Percentiles rank a stretch among this genome's conserved stretches.
phyloP scores from a whole-genome alignment of 2,113 vertebrate species.

The Bombycilla garrulus region DNA sequence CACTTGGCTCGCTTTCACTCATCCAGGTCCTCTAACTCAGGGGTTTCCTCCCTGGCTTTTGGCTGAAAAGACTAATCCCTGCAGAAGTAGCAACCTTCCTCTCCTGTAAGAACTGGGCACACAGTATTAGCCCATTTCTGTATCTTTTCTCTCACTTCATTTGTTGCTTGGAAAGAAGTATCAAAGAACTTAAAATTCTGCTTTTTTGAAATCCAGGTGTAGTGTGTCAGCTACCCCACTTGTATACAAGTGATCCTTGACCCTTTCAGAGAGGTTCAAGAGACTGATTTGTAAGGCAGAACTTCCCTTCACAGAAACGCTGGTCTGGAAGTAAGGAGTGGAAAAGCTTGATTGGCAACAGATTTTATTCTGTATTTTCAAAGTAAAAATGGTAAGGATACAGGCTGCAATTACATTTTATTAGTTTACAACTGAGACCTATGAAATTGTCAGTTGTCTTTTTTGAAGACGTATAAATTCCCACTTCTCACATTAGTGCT shows the following conservation, averaged over 20 bases:
- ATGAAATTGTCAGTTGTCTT: neutral
- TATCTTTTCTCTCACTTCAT: neutral
- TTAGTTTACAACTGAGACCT: neutral
- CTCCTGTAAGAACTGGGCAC: neutral
- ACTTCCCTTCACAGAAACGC: neutral
- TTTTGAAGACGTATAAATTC: neutral
- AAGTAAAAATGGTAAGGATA: neutral
- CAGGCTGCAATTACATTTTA: neutral
- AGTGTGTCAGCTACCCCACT: neutral
- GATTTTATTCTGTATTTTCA: neutral
- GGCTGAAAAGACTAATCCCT: neutral
- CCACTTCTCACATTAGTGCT: neutral
- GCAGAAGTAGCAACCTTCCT: neutral
- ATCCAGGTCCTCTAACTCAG: neutral
- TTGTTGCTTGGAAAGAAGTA: neutral
- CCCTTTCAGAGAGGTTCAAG: neutral
- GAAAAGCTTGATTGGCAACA: neutral
- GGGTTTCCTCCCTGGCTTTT: neutral
- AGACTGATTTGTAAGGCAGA: neutral
- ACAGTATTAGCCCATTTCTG: neutral
- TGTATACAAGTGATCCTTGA: neutral
- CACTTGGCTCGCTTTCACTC: accelerated
- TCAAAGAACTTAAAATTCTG: neutral
- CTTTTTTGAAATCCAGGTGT: neutral
- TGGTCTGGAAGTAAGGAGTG: neutral